Evolutionary conservation across 2,113 vertebrate genomes (phyloP).

Genomic region (Pampusana beccarii): DNA sequence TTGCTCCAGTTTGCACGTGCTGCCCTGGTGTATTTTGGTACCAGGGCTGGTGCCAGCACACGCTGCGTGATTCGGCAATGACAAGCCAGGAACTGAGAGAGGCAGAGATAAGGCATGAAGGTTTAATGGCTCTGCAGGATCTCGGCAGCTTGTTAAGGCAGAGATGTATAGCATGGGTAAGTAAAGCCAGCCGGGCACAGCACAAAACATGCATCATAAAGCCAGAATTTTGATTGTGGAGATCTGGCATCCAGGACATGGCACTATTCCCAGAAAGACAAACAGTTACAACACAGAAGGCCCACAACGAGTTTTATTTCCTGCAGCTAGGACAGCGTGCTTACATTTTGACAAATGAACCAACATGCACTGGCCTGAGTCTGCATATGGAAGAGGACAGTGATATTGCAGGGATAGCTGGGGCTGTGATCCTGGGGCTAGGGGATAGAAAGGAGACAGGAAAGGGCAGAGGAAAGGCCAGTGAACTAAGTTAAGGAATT

Average conservation of each 20-base stretch:
- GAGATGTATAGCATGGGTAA: not conserved
- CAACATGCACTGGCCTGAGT: accelerated
- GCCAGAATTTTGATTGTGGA: not conserved
- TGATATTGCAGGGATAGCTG: not conserved
- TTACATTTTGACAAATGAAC: not conserved
- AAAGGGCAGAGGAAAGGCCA: not conserved
- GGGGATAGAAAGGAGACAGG: not conserved
- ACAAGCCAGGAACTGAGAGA: not conserved
- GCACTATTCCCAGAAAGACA: not conserved
- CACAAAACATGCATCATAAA: accelerated
- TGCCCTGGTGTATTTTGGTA: not conserved
- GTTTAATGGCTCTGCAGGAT: not conserved
- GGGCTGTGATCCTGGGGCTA: not conserved
- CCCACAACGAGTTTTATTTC: not conserved
- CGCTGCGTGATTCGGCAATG: not conserved
- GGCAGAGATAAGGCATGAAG: not conserved
- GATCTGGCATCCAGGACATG: not conserved
- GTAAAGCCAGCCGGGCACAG: not conserved
- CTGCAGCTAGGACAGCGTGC: not conserved
- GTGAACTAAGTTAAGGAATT: not conserved
- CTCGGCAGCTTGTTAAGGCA: not conserved
- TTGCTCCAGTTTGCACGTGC: not conserved
- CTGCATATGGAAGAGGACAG: not conserved
- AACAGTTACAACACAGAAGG: not conserved
- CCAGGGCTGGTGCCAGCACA: not conserved